A percentile compares a stretch with the other conserved stretches of the same genome.
Evolutionary conservation across 2,888 invertebrate species (phyloP).

Genomic region (Eupithecia subumbrata): DNA sequence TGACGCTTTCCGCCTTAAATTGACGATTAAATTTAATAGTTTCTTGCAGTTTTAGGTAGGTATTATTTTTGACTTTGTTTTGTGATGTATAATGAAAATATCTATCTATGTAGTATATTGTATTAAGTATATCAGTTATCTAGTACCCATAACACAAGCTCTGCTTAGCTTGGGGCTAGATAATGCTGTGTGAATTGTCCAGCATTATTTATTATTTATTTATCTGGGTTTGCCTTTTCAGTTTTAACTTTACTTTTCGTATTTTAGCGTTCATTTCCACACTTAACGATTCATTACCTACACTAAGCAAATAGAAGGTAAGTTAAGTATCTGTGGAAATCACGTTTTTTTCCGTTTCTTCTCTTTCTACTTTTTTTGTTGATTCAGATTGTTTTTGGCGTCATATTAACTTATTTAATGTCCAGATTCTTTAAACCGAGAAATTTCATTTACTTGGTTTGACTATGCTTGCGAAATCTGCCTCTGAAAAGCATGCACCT

Average conservation of each 20-base stretch:
- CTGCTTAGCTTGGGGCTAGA: no score
- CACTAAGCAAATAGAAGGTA: background rate
- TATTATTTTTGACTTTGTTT: background rate
- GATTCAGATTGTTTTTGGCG: background rate
- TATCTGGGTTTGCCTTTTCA: background rate
- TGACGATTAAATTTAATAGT: conserved; percentile 22
- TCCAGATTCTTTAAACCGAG: background rate
- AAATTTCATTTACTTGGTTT: background rate
- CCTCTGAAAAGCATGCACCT: background rate
- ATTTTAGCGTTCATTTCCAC: background rate
- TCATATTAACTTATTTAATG: background rate
- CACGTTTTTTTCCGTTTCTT: background rate
- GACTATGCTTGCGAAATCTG: background rate
- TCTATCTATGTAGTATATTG: no score
- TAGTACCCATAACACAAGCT: no score
- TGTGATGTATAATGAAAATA: no score
- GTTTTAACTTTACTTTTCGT: background rate
- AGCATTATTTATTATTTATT: no score
- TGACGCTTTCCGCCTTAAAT: conserved; percentile 37
- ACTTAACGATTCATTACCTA: background rate
- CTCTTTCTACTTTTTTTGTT: background rate
- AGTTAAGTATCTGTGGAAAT: background rate
- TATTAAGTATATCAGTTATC: no score
- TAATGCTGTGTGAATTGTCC: no score
- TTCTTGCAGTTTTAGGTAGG: conserved; percentile 9